Conservation (phyloP, 2,888 invertebrate species). For the Campoplex nolae region DNA sequence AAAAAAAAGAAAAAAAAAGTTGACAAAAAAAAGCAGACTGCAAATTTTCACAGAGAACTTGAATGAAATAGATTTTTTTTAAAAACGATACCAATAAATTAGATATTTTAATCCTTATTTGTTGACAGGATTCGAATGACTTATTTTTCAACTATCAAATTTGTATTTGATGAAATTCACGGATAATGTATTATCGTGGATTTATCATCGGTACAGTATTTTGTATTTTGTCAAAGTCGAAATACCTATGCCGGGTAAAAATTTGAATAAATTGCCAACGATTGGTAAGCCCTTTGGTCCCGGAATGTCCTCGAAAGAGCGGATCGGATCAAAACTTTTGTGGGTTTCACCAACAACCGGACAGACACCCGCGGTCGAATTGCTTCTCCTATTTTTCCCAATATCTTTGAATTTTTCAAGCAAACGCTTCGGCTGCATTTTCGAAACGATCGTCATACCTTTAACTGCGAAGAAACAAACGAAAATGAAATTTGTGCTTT, state of each 20-base stretch:
- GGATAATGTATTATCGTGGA: background rate
- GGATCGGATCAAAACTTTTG: conserved; percentile 64
- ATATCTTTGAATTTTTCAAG: conserved; percentile 31
- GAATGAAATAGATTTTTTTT: background rate
- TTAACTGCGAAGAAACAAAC: background rate
- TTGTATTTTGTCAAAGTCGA: background rate
- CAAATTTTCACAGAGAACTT: background rate
- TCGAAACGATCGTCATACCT: conserved; percentile 34
- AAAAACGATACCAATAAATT: no score
- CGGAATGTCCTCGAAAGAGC: conserved; percentile 84
- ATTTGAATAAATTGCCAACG: conserved; percentile 82
- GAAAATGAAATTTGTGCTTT: background rate
- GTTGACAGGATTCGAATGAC: no score
- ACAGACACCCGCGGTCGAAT: conserved; percentile 57
- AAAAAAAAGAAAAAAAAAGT: no score
- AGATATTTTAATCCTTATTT: no score
- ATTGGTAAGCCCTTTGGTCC: conserved; percentile 85
- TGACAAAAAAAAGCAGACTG: background rate
- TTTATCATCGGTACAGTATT: background rate
- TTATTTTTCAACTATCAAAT: background rate
- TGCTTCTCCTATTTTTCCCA: conserved; percentile 15
- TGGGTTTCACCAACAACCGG: conserved; percentile 37
- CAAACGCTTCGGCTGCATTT: conserved; percentile 46
- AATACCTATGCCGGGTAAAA: conserved; percentile 77
- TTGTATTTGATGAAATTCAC: no score